Evolutionary conservation across 2,888 invertebrate species (phyloP), one percentile per base, ranked within the genome.

Genomic region (Microctonus brassicae): DNA sequence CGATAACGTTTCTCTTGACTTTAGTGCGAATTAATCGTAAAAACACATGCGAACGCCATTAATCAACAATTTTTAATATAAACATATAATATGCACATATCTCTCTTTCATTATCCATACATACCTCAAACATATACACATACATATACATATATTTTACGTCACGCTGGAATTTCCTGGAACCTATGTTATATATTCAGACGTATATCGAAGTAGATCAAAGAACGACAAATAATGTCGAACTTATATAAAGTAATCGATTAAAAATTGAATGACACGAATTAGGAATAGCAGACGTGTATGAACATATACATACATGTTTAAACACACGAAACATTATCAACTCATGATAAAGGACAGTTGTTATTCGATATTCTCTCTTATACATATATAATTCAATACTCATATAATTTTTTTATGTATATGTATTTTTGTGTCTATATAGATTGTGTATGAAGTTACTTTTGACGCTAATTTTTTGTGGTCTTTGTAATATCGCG

Each of bases 241-340:
- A 33, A 36, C 20, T 39, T 33, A 17, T 47, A 26, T 61, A 53
- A 66, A 62, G 29, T 33, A 58, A 71, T 66, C 66, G 62, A 71
- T 71, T 61, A 66, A 62, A 61, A 70, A 70, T 70, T 70, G 34
- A 60, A 36, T 36, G 65, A 70, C 34, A 60, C 33, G 60, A 58
- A 69, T 69, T 69, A 53, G 53, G 58, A 57, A 58, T 34, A 29
- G 26, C 58, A 58, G 58, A 58, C 33, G 10, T 58, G 11, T 55
- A 55, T 24, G 26, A 13, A 55, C 17, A 39, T 39, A 39, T 39
- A 47, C 17, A 47, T 55, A 55, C n/a, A 13, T 24, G 4, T 55
- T 53, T 22, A 11, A 55, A 55, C 55, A 55, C 55, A 26, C 11
- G n/a, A 26, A 55, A 26, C 55, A 55, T n/a, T 55, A 55, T 55